Conservation (phyloP, 2,113 vertebrate species). For the Sturnus vulgaris region DNA sequence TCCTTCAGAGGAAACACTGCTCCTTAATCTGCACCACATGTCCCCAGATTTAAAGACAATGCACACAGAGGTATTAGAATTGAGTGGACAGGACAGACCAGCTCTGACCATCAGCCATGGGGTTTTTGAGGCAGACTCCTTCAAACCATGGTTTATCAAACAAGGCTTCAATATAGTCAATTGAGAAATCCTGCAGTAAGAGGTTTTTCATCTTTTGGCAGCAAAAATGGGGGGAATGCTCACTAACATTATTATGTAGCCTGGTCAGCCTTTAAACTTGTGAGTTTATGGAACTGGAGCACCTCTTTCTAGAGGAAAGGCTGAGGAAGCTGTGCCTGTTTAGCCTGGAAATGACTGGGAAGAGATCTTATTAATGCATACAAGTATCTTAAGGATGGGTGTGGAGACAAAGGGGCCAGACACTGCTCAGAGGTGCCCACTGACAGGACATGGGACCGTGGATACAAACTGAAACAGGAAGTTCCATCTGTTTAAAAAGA, state of each 20-base stretch:
- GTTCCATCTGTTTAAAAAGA: not conserved
- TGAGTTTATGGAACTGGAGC: not conserved
- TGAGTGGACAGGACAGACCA: not conserved
- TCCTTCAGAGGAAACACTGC: not conserved
- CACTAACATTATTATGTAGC: not conserved
- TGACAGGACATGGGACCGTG: not conserved
- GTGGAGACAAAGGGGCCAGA: not conserved
- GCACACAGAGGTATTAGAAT: rapidly evolving
- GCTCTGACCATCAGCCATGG: not conserved
- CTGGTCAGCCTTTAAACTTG: not conserved
- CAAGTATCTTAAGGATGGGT: not conserved
- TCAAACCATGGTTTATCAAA: not conserved
- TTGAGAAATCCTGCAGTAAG: not conserved
- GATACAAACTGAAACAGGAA: not conserved
- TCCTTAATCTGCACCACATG: not conserved
- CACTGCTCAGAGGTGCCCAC: not conserved
- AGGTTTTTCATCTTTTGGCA: not conserved
- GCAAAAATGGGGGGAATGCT: not conserved
- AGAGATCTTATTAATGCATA: not conserved
- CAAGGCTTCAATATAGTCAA: not conserved
- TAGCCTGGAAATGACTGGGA: not conserved
- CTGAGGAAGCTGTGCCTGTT: not conserved
- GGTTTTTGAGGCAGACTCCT: not conserved
- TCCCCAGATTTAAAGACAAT: not conserved
- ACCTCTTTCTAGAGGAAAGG: not conserved